Evolutionary conservation across 35 echinoderm and acorn worm genomes (phyloP), one percentile per base, ranked within the genome.

Genomic region (Eucidaris tribuloides): DNA sequence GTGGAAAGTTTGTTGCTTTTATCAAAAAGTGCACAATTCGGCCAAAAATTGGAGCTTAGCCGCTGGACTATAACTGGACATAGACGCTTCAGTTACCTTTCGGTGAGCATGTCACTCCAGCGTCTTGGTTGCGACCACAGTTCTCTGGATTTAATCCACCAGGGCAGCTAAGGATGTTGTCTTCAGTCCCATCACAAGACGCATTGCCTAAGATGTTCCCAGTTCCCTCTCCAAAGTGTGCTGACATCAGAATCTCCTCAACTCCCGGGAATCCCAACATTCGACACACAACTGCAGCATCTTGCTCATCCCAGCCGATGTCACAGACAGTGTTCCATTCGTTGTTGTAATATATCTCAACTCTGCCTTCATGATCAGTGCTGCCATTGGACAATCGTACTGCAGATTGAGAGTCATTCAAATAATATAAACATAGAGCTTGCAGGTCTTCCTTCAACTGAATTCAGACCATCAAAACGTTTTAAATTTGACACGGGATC

Each of bases 251-350:
- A 18, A 45, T 45, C 20, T 78, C 25, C 11, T 82, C 46, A 20
- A 65, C 87, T 9, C 57, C 79, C 1, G 87, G 79, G 48, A 82
- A 89, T 52, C 87, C 87, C 19, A 89, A 79, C 49, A 82, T 78
- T 74, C 60, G 58, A 30, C 87, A 89, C 3, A 82, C 87, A 0
- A 89, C 87, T 0, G 36, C 11, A 37, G 87, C 87, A 62, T 81
- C 87, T 54, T 54, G 46, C 43, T 82, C 17, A 43, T 57, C 79
- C 87, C 87, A 89, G 2, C 32, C 19, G 39, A 76, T 27, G 45
- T 89, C 87, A 62, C 87, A 89, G 1, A 89, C 87, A 3, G 87
- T 46, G 34, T 79, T 79, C 87, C 87, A 89, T 20, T 89, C 78
- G 24, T 65, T 49, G 7, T 56, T 34, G 4, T 82, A 46, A 23